Conservation (phyloP, 2,113 vertebrate species). For the Hydropotes inermis region DNA sequence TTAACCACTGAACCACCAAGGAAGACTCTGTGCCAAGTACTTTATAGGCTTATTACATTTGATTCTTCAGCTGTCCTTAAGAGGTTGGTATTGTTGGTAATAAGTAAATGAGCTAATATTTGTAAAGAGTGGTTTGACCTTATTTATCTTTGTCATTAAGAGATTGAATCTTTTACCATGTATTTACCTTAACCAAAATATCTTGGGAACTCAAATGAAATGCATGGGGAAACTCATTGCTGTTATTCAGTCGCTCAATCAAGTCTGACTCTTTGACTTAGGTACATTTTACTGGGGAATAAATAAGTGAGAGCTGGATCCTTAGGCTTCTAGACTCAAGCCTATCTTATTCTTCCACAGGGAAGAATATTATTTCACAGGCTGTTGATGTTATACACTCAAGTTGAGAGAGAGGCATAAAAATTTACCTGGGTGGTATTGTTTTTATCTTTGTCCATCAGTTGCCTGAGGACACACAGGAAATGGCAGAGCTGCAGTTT, state of each 20-base stretch:
- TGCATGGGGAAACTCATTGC: not conserved
- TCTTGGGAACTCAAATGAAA: not conserved
- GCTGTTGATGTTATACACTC: not conserved
- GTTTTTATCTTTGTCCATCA: not conserved
- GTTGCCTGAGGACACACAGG: not conserved
- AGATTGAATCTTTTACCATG: not conserved
- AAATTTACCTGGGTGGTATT: not conserved
- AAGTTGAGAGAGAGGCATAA: not conserved
- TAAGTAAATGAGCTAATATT: not conserved
- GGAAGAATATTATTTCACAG: not conserved
- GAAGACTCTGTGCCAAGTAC: not conserved
- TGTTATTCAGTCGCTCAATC: not conserved
- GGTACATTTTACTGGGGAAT: not conserved
- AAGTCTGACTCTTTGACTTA: not conserved
- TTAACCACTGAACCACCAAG: not conserved
- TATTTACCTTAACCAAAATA: slow-evolving; percentile 24
- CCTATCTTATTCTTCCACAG: not conserved
- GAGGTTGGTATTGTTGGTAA: not conserved
- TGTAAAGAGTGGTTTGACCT: not conserved
- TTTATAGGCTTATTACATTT: not conserved
- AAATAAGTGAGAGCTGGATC: not conserved
- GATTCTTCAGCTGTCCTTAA: not conserved
- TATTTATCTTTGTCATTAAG: not conserved
- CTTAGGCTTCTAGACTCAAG: not conserved
- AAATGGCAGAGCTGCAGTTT: not conserved